Base-by-base conservation (phyloP, 2,113 vertebrate genomes). In the Crotalus helleri region DNA sequence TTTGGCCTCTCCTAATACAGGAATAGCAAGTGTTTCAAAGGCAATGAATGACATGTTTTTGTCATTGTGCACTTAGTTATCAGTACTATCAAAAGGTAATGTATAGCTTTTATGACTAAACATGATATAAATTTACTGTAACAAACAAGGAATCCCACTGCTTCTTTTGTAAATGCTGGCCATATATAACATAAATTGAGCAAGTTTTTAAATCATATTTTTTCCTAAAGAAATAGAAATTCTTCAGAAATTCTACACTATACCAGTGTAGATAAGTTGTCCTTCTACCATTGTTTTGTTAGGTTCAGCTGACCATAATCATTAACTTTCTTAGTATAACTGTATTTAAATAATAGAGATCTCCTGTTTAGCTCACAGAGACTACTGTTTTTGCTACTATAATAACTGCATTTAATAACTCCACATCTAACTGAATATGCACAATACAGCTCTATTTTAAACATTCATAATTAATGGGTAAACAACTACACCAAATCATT, bases 11-110 rank as follows among this genome's bases (percentile, higher is more conserved):
- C 92, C 96, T 94, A 92, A 91, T 46, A 10, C 94, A 94, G 92
- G 95, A 96, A 95, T 95, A 96, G 92, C 92, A 55, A 91, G 85
- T 90, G 86, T 94, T 95, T 86, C 53, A 96, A 97, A 96, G 95
- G 85, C 24, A 0, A 0, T 0, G 94, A 58, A 8, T 89, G 91
- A 95, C 94, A 96, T 92, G 24, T 91, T 88, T 3, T 39, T 13
- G 49, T 51, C 49, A 94, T 95, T 96, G 93, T 95, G 93, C 57
- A 93, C 91, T 7, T 94, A 95, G 9, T 81, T 29, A 91, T 85
- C 4, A 86, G 88, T 54, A 92, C 21, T 57, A 93, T 87, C 95
- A 96, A 1, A n/a, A n/a, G n/a, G n/a, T n/a, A n/a, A n/a, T n/a
- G n/a, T n/a, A n/a, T 85, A 54, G 92, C 55, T 81, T 0, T 19